Conservation (phyloP, 2,113 vertebrate genomes). For the Morone chrysops region DNA sequence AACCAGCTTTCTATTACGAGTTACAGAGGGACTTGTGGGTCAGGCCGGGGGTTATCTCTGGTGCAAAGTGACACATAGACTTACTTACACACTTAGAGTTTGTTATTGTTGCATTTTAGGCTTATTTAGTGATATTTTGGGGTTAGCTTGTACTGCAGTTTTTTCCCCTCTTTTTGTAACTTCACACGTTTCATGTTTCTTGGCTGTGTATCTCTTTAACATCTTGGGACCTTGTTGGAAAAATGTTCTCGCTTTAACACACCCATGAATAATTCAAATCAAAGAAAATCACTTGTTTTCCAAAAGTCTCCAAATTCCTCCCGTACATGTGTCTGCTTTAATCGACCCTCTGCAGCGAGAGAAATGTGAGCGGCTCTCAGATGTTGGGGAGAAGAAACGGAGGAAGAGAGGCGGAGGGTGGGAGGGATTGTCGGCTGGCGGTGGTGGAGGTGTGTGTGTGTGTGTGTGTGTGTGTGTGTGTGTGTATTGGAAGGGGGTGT, state of each 20-base stretch:
- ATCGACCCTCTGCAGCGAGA: slow-evolving; percentile 39
- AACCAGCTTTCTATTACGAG: not conserved
- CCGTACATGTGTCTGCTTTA: slow-evolving; percentile 62
- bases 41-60: not conserved
- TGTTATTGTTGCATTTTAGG: not conserved
- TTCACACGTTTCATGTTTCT: not conserved
- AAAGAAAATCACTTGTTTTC: slow-evolving; percentile 39
- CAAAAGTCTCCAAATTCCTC: slow-evolving; percentile 60
- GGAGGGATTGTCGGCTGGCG: not conserved
- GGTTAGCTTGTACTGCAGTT: not conserved
- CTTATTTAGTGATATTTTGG: not conserved
- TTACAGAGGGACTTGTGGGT: not conserved
- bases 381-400: not conserved
- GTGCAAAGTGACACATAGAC: not conserved
- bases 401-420: not conserved
- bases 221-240: slow-evolving; percentile 4
- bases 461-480: slow-evolving; percentile 2
- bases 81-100: too few species aligned
- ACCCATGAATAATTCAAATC: slow-evolving; percentile 28
- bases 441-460: not conserved
- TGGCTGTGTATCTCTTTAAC: not conserved
- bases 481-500: not conserved
- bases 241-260: slow-evolving; percentile 13
- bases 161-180: not conserved
- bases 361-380: slow-evolving; percentile 50